These are phyloP conservation scores for Xenops minutus DNA, from an alignment of 2,797 vertebrate species.

Conservation along the genomic window DNA sequence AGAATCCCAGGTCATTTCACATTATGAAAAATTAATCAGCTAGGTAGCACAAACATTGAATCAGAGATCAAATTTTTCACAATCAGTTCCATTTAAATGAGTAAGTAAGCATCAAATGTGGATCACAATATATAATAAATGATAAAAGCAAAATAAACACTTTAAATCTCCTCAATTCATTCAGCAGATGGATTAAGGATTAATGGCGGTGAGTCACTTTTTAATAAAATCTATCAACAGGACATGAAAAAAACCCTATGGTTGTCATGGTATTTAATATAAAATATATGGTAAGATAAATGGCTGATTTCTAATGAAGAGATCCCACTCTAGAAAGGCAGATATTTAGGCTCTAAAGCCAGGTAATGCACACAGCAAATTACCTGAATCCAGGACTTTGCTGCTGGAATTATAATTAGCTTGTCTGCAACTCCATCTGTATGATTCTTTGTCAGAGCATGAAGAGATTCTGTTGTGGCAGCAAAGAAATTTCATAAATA, in stretches of 20 bases:
- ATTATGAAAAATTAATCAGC: not conserved
- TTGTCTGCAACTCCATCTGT: not conserved
- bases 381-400: not conserved
- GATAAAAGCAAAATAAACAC: not conserved
- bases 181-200: not conserved
- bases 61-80: not conserved
- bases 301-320: conserved; percentile 8
- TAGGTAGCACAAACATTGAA: not conserved
- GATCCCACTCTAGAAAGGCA: not conserved
- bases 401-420: conserved; percentile 11
- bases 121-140: not conserved
- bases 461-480: not conserved
- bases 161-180: not conserved
- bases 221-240: not conserved
- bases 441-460: not conserved
- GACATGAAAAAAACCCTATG: not conserved
- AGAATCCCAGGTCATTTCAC: not conserved
- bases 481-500: not conserved
- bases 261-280: conserved; percentile 18
- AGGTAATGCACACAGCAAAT: not conserved
- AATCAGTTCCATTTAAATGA: not conserved
- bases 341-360: not conserved
- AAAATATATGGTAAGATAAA: not conserved
- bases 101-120: not conserved
- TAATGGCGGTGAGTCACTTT: not conserved